A percentile compares a stretch with the other conserved stretches of the same genome.
Conservation (phyloP, 2,113 vertebrate genomes). For the Atherinomorus stipes region DNA sequence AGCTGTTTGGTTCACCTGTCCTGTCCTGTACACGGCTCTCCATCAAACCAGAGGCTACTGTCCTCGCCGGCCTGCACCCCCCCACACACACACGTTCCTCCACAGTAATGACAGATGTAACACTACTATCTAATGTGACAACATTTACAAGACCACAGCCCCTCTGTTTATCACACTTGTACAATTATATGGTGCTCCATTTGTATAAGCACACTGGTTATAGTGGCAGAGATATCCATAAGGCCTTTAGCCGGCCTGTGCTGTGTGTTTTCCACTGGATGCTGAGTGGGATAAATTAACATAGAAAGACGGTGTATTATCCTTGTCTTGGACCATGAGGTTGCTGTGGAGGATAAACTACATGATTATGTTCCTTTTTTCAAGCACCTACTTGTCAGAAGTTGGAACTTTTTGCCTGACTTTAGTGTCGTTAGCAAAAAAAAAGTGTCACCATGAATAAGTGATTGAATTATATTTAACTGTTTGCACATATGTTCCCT, state of each 20-base stretch:
- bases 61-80: conserved; percentile 50
- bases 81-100: conserved; percentile 46
- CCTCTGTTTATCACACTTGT: conserved; percentile 71
- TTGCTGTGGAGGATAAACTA: conserved; percentile 36
- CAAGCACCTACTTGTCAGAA: conserved; percentile 29
- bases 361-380: conserved; percentile 17
- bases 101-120: conserved; percentile 64
- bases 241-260: conserved; percentile 19
- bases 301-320: neutral
- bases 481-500: conserved; percentile 78
- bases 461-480: conserved; percentile 75
- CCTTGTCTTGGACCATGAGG: conserved; percentile 16
- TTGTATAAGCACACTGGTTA: conserved; percentile 55
- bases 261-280: conserved; percentile 18
- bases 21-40: conserved; percentile 77
- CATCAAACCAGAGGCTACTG: conserved; percentile 69
- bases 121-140: conserved; percentile 71
- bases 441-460: conserved; percentile 47
- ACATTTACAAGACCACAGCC: conserved; percentile 63
- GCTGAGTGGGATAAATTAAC: conserved; percentile 33
- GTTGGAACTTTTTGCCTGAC: conserved; percentile 44
- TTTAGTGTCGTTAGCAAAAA: conserved; percentile 42
- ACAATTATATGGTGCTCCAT: conserved; percentile 72
- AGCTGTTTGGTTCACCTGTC: conserved; percentile 82
- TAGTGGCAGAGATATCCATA: conserved; percentile 51